Conservation (phyloP, 2,113 vertebrate genomes). For the Malaclemys terrapin region DNA sequence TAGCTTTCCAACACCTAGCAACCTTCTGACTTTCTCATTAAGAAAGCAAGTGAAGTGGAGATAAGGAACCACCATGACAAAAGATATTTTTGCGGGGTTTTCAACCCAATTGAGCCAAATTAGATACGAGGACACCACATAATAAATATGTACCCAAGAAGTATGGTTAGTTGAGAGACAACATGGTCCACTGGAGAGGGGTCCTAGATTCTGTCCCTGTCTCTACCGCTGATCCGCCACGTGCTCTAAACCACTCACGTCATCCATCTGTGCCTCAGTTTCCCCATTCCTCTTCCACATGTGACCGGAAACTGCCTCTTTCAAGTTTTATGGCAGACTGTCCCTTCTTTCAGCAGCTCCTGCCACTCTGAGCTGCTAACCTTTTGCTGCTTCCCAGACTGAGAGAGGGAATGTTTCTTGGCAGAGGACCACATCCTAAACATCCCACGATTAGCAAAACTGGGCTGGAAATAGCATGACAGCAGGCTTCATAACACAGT, state of each 20-base stretch:
- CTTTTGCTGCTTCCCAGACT: not conserved
- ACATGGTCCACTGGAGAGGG: not conserved
- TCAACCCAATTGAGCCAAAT: not conserved
- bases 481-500: not conserved
- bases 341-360: not conserved
- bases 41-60: not conserved
- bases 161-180: not conserved
- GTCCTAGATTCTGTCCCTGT: not conserved
- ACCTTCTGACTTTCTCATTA: not conserved
- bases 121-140: not conserved
- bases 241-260: not conserved
- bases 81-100: not conserved
- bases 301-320: not conserved
- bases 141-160: not conserved
- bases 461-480: rapidly evolving
- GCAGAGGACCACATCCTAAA: rapidly evolving
- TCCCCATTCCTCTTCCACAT: not conserved
- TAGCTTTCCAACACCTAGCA: not conserved
- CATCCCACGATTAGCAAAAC: not conserved
- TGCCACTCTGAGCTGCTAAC: not conserved
- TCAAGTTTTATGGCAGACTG: not conserved
- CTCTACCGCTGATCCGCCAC: not conserved
- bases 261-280: not conserved
- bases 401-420: rapidly evolving
- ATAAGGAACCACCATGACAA: not conserved